Evolutionary conservation across 2,888 invertebrate species (phyloP).

Genomic region (Epinotia demarniana): DNA sequence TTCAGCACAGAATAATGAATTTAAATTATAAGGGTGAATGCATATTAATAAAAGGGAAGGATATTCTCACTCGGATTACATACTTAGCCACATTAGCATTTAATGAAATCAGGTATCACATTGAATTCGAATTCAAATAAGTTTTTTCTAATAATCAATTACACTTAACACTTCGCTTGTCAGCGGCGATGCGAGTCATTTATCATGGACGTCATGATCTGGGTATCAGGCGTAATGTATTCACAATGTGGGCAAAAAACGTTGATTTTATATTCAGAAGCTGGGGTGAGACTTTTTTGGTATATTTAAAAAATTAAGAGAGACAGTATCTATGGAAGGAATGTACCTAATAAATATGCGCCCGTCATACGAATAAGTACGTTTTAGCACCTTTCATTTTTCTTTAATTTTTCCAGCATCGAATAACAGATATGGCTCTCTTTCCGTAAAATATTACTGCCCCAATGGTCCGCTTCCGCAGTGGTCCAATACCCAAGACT

Average conservation of each 20-base stretch:
- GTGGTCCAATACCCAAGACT: neutral
- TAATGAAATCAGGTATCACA: slow-evolving; percentile 41
- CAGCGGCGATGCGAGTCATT: slow-evolving; percentile 61
- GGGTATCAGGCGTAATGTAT: slow-evolving; percentile 55
- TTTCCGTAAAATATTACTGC: neutral
- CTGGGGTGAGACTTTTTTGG: slow-evolving; percentile 43
- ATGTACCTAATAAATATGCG: neutral
- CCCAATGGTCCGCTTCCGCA: neutral
- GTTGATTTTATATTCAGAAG: slow-evolving; percentile 59
- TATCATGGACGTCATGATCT: slow-evolving; percentile 62
- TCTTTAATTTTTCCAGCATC: too few species aligned
- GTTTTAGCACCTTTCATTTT: neutral
- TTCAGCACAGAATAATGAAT: neutral
- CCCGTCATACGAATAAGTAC: neutral
- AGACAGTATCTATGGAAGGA: too few species aligned
- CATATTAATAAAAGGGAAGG: slow-evolving; percentile 11
- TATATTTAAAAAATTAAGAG: slow-evolving; percentile 14
- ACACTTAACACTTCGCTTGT: slow-evolving; percentile 66
- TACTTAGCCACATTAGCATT: slow-evolving; percentile 32
- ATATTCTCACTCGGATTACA: slow-evolving; percentile 30
- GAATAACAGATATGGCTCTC: neutral
- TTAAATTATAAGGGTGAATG: neutral
- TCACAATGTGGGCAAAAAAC: slow-evolving; percentile 56
- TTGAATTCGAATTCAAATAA: slow-evolving; percentile 47
- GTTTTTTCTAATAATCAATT: slow-evolving; percentile 68